phyloP scores from a whole-genome alignment of 2,797 vertebrate species.

The Siniperca undulata region DNA sequence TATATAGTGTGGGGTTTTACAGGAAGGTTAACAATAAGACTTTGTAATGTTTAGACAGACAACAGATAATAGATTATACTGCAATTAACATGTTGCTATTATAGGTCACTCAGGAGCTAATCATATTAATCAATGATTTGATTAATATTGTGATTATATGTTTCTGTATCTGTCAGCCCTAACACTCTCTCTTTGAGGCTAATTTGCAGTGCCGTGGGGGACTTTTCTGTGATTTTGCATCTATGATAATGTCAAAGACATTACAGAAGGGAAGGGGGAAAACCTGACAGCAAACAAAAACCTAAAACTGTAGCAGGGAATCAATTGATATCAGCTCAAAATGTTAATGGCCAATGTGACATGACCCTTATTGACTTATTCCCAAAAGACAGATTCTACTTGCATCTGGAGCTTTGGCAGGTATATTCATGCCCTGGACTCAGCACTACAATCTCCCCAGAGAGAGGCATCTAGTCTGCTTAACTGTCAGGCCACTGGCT shows the following conservation, averaged over 20 bases:
- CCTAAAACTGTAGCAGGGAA: background rate
- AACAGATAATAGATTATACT: slow-evolving; percentile 36
- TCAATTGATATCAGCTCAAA: background rate
- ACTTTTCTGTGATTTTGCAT: slow-evolving; percentile 16
- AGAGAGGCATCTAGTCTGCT: slow-evolving; percentile 41
- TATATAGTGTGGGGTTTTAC: slow-evolving; percentile 22
- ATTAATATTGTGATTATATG: slow-evolving; percentile 18
- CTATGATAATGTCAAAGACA: slow-evolving; percentile 13
- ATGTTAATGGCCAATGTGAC: background rate
- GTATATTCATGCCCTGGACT: slow-evolving; percentile 28
- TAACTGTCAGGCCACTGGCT: slow-evolving; percentile 18
- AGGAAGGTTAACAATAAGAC: slow-evolving; percentile 15
- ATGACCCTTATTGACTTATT: slow-evolving; percentile 16
- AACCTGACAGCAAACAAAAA: background rate
- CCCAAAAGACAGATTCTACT: slow-evolving; percentile 30
- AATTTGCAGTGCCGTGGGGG: slow-evolving; percentile 1
- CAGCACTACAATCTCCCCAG: slow-evolving; percentile 31
- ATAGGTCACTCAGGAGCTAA: slow-evolving; percentile 34
- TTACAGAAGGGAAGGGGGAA: background rate
- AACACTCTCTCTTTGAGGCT: slow-evolving; percentile 3
- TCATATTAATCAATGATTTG: slow-evolving; percentile 24
- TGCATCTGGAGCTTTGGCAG: slow-evolving; percentile 30
- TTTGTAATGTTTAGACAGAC: slow-evolving; percentile 42
- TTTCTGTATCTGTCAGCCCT: background rate
- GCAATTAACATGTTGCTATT: slow-evolving; percentile 51